phyloP scores from a whole-genome alignment of 1,140 invertebrate species.

The Heliconius melpomene region DNA sequence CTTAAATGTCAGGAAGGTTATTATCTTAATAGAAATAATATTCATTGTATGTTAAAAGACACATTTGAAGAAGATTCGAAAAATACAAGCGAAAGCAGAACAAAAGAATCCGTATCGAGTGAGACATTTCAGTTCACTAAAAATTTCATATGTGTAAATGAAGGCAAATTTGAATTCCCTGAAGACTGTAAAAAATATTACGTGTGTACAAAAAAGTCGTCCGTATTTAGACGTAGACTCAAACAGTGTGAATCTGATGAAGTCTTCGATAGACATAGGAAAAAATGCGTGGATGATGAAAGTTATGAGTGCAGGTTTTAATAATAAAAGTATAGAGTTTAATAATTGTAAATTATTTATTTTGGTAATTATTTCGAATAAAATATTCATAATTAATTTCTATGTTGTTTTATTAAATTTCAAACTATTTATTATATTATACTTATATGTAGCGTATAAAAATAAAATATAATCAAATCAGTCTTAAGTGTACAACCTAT shows the following conservation, averaged over 20 bases:
- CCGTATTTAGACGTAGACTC: conserved; percentile 51
- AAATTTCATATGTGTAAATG: conserved; percentile 56
- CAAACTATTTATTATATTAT: background rate
- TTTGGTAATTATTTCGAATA: background rate
- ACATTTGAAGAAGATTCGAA: conserved; percentile 43
- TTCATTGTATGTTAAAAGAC: conserved; percentile 9
- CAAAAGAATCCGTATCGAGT: conserved; percentile 30
- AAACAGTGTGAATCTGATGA: conserved; percentile 64
- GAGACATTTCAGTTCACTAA: background rate
- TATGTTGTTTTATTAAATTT: background rate
- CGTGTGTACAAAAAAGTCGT: conserved; percentile 53
- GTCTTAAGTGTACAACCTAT: background rate
- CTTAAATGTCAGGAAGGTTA: conserved; percentile 66
- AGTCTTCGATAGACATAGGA: conserved; percentile 63
- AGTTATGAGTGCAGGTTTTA: conserved; percentile 55
- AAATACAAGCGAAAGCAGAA: conserved; percentile 39
- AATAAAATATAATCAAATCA: background rate
- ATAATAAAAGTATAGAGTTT: background rate
- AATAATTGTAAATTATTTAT: background rate
- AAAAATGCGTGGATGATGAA: conserved; percentile 63
- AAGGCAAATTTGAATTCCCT: conserved; percentile 62
- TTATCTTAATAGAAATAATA: conserved; percentile 51
- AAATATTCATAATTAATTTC: background rate
- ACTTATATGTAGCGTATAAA: background rate
- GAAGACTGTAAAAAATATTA: conserved; percentile 66